Base-by-base conservation (phyloP, 37 sponge, comb jelly and placozoan genomes). In the Ephydatia muelleri region DNA sequence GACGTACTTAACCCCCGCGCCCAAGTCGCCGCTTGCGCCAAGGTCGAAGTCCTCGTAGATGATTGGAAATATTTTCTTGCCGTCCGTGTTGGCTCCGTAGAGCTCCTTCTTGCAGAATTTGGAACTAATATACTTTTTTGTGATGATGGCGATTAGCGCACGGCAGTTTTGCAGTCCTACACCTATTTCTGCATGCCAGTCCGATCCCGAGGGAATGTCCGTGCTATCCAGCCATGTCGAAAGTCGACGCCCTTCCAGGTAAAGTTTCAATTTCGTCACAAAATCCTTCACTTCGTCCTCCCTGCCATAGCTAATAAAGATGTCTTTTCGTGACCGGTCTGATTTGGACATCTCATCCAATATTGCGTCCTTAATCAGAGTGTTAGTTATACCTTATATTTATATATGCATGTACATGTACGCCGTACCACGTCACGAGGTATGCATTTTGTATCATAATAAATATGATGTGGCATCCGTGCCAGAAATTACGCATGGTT, bases 1-100 rank as follows among this genome's bases (percentile, higher is more conserved):
- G 27, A 89, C 85, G 65, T 89, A 89, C 81, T 89, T 89, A 43
- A 89, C 90, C 16, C 90, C 90, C 32, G 78, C 66, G 6, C 81
- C 72, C 28, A 49, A 31, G 43, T 89, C 43, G 6, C 43, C 85
- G 25, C 37, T 33, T 1, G 19, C 30, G 5, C 43, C 43, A 43
- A 89, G 73, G 76, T 85, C 67, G 14, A 80, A 37, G 6, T 89
- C 85, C 21, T 77, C 85, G 39, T 65, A 73, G 36, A 89, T 43
- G 35, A 89, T 38, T 21, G 90, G 90, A 38, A 89, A 89, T 11
- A 89, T 69, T n/a, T 14, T 35, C 65, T 89, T 89, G 19, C 33
- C 68, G 65, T 89, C 90, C 29, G 68, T 26, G 29, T 84, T 73
- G 26, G 90, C 85, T 13, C 76, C 49, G 64, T 89, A 89, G 34